phyloP scores from a whole-genome alignment of 2,113 vertebrate genomes.

The Myiozetetes cayanensis region DNA sequence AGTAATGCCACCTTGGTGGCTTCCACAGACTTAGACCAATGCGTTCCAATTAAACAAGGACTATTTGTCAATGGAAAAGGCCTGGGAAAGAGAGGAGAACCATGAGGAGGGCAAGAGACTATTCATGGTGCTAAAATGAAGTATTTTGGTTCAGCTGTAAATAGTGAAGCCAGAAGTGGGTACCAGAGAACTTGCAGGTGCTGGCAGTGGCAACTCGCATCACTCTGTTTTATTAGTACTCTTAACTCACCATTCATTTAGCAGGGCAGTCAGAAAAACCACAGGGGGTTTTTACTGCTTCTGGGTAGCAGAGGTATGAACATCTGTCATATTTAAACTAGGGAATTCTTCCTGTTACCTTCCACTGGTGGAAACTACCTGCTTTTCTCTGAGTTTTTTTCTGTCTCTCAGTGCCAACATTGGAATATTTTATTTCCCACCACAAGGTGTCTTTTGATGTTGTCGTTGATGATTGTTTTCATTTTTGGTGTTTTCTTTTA shows the following conservation, averaged over 20 bases:
- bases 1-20: not conserved
- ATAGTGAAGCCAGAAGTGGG: not conserved
- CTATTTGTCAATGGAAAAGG: not conserved
- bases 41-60: not conserved
- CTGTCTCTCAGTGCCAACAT: not conserved
- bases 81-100: not conserved
- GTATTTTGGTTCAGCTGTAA: not conserved
- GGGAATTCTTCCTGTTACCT: constrained; percentile 17
- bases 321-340: not conserved
- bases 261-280: not conserved
- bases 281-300: not conserved
- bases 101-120: not conserved
- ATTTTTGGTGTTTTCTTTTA: constrained; percentile 57
- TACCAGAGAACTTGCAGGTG: not conserved
- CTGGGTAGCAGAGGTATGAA: constrained; percentile 21
- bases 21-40: not conserved
- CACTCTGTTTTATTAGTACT: not conserved
- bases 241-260: not conserved
- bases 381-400: not conserved
- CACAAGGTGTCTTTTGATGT: constrained; percentile 30
- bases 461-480: constrained; percentile 37
- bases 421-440: not conserved
- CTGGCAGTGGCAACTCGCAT: not conserved
- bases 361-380: not conserved
- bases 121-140: not conserved